phyloP scores from a whole-genome alignment of 2,888 invertebrate genomes.

The Loripinus fragilis region DNA sequence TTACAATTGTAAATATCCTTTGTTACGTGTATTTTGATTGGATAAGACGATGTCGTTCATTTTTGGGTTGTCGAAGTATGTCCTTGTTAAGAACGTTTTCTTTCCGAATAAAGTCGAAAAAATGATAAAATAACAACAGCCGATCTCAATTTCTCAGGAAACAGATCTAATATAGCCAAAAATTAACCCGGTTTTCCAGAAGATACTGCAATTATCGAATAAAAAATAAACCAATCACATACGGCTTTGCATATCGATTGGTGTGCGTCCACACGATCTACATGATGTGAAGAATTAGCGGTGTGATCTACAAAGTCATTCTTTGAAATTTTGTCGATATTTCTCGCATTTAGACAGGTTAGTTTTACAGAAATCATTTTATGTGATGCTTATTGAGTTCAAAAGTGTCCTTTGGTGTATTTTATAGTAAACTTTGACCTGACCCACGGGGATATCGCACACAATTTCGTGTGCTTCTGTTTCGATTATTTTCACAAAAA shows the following conservation, averaged over 20 bases:
- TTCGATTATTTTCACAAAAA: conserved; percentile 76
- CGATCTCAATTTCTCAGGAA: too few species aligned
- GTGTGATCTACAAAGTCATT: conserved; percentile 81
- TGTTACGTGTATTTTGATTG: conserved; percentile 51
- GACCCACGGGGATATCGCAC: conserved; percentile 58
- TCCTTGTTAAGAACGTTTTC: too few species aligned
- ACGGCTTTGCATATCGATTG: conserved; percentile 36
- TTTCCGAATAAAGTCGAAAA: too few species aligned
- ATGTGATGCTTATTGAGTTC: conserved; percentile 28
- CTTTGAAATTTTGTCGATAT: conserved; percentile 73
- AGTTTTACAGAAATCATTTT: conserved; percentile 23
- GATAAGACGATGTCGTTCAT: conserved; percentile 3
- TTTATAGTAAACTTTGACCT: conserved; percentile 50
- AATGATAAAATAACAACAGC: too few species aligned
- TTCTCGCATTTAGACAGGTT: conserved; percentile 70
- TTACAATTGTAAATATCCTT: conserved; percentile 41
- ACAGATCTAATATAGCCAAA: too few species aligned
- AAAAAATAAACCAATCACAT: conserved; percentile 62
- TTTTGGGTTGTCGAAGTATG: too few species aligned
- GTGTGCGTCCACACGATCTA: conserved; percentile 64
- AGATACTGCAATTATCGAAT: neutral
- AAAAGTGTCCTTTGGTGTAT: conserved; percentile 42
- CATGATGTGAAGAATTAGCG: conserved; percentile 81
- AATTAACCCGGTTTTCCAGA: too few species aligned
- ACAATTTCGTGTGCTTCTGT: conserved; percentile 71